A percentile compares a stretch with the other conserved stretches of the same genome.
Evolutionary conservation across 2,113 vertebrate genomes (phyloP).

Genomic region (Solenodon paradoxus): DNA sequence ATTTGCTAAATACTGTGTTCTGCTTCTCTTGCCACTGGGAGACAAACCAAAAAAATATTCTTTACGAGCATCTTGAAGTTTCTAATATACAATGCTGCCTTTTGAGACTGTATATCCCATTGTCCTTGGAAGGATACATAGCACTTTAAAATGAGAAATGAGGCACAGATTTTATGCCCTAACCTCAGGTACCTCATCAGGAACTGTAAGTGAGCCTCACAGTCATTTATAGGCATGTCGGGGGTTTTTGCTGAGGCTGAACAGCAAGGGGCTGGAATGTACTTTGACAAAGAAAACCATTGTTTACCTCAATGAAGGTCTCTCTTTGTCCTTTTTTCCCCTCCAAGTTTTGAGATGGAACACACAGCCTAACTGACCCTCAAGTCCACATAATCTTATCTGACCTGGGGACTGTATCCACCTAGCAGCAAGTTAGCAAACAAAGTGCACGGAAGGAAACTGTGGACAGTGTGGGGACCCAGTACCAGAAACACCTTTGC

Average conservation of each 20-base stretch:
- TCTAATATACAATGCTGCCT: conserved; percentile 39
- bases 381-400: neutral
- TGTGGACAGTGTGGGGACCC: neutral
- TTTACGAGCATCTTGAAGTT: conserved; percentile 44
- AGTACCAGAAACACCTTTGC: neutral
- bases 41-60: neutral
- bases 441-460: neutral
- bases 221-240: conserved; percentile 22
- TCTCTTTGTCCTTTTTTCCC: neutral
- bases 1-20: neutral
- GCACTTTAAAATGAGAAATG: conserved; percentile 67
- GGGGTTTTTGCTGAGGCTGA: conserved; percentile 48
- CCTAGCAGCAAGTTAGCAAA: neutral
- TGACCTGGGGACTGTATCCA: neutral
- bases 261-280: neutral
- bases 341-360: neutral
- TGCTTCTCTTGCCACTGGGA: neutral
- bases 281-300: neutral
- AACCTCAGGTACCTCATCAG: conserved; percentile 71
- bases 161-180: conserved; percentile 63
- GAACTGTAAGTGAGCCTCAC: conserved; percentile 55
- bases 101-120: conserved; percentile 69
- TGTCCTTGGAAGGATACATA: conserved; percentile 57
- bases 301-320: neutral
- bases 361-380: neutral